Conservation (phyloP, 2,888 invertebrate species). For the Ochropleura plecta region DNA sequence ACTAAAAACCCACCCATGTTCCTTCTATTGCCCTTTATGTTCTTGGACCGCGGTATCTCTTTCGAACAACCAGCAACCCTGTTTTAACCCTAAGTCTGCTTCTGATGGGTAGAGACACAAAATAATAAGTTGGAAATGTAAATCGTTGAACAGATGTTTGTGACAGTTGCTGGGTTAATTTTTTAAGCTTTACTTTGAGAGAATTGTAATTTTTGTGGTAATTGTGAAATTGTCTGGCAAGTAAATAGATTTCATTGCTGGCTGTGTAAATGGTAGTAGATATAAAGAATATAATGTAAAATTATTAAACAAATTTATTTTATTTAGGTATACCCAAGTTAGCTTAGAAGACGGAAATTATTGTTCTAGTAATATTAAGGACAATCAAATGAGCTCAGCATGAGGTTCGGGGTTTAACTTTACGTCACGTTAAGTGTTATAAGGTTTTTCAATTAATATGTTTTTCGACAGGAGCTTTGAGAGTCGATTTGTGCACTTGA, state of each 20-base stretch:
- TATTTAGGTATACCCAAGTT: no score
- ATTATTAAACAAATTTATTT: no score
- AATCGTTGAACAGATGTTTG: conserved; percentile 67
- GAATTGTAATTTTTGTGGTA: conserved; percentile 29
- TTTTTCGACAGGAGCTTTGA: no score
- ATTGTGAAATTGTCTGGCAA: conserved; percentile 30
- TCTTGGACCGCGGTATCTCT: no score
- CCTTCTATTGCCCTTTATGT: no score
- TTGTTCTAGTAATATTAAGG: neutral
- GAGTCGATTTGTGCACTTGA: neutral
- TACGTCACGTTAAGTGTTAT: neutral
- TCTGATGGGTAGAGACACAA: conserved; percentile 49
- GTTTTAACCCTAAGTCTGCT: conserved; percentile 39
- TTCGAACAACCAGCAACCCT: neutral
- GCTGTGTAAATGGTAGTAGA: neutral
- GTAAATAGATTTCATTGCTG: conserved; percentile 19
- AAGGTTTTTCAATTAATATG: neutral
- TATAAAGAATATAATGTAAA: no score
- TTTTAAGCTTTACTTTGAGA: conserved; percentile 59
- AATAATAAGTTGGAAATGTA: conserved; percentile 69
- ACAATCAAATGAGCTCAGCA: neutral
- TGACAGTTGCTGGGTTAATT: conserved; percentile 63
- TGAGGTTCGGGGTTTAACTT: neutral
- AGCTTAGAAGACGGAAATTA: neutral
- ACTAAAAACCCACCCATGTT: no score